These are phyloP conservation scores for Harpalus rubripes DNA, from an alignment of 2,888 invertebrate species.

Conservation along the genomic window DNA sequence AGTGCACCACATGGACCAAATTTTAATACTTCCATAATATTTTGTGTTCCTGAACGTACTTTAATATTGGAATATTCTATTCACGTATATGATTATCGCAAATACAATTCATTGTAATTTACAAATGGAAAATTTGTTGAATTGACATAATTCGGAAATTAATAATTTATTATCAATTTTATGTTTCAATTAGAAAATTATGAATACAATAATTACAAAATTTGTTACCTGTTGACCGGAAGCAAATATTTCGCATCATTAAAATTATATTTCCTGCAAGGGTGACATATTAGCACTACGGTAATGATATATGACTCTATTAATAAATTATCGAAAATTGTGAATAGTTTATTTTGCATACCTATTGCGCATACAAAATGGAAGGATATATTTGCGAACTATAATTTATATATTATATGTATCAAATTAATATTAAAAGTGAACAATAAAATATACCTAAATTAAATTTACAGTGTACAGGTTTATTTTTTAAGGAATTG, in stretches of 20 bases:
- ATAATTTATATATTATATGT: neutral
- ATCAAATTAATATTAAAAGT: neutral
- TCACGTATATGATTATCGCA: neutral
- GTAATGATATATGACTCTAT: constrained; percentile 16
- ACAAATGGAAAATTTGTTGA: neutral
- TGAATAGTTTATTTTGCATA: constrained; percentile 20
- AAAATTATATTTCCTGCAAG: constrained; percentile 33
- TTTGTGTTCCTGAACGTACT: no score
- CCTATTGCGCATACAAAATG: neutral
- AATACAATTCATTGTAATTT: neutral
- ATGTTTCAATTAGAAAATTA: constrained; percentile 14
- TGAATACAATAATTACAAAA: constrained; percentile 22
- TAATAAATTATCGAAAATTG: constrained; percentile 10
- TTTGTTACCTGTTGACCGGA: constrained; percentile 12
- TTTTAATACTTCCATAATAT: no score
- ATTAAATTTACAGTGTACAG: no score
- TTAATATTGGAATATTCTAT: neutral
- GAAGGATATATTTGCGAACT: neutral
- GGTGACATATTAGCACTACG: constrained; percentile 15
- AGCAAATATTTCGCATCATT: constrained; percentile 25
- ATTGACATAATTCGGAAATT: constrained; percentile 21
- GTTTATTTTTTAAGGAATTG: no score
- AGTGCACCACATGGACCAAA: no score
- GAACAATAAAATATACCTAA: no score
- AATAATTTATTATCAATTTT: constrained; percentile 5